A percentile compares a stretch with the other conserved stretches of the same genome.
Evolutionary conservation across 2,797 vertebrate species (phyloP).

Genomic region (Thamnophis elegans): DNA sequence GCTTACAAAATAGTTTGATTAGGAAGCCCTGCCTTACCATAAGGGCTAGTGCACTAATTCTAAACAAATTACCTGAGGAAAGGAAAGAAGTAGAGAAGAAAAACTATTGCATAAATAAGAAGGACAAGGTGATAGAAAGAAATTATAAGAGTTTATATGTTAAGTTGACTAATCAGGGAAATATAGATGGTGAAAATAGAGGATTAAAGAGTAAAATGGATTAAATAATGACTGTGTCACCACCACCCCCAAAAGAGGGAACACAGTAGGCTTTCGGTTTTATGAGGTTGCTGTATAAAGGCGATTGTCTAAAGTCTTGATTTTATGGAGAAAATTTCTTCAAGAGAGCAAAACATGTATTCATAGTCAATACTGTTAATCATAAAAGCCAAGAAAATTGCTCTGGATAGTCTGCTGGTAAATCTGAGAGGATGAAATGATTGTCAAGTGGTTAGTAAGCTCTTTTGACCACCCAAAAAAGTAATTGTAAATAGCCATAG

Average conservation of each 20-base stretch:
- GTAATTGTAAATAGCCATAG: neutral
- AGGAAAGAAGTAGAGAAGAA: neutral
- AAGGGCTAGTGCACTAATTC: neutral
- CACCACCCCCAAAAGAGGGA: neutral
- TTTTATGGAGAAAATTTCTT: neutral
- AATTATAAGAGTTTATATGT: neutral
- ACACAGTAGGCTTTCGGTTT: neutral
- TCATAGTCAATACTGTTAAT: neutral
- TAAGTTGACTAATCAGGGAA: neutral
- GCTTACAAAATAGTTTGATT: neutral
- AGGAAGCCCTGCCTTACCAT: neutral
- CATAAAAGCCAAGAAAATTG: neutral
- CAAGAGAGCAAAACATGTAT: neutral
- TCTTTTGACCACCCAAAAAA: neutral
- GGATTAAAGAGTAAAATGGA: neutral
- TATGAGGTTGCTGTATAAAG: neutral
- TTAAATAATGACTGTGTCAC: neutral
- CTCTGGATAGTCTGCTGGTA: neutral
- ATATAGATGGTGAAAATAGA: neutral
- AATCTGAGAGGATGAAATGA: neutral
- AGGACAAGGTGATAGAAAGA: neutral
- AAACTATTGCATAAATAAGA: neutral
- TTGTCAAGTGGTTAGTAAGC: neutral
- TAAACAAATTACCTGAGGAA: neutral
- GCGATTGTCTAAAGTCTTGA: neutral